Evolutionary conservation across 2,113 vertebrate genomes (phyloP), one percentile per base, ranked within the genome.

Genomic region (Catharus minimus): DNA sequence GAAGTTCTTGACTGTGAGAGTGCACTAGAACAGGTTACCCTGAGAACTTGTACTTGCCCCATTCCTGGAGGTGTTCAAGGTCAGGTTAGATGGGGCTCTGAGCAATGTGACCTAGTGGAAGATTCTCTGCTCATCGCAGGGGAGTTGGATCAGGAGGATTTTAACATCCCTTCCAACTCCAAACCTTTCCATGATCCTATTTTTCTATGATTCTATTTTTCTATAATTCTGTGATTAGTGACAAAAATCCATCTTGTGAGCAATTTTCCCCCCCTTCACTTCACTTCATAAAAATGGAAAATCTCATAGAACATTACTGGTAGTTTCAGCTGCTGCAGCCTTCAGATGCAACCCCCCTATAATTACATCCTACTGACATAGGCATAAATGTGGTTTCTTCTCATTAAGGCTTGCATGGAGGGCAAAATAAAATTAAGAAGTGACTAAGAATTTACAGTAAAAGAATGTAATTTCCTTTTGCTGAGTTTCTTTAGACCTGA

Each of bases 381-480:
- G 73, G 27, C 73, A 93, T 75, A 65, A 82, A 90, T 53, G 81
- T 3, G 10, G 46, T 75, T 90, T 92, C 65, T 93, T 28, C 77
- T 94, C 4, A 12, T 90, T 95, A 65, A 81, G 66, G 21, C 41
- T 79, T 82, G 44, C 33, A 85, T 0, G 3, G 81, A 88, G 43
- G 83, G 66, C 46, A 93, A 94, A 94, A 92, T 81, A 94, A 89
- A 84, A 92, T 76, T 75, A 82, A 84, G 65, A 93, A 38, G 62
- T 82, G 88, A 92, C 69, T 95, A 86, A 90, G 81, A 90, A 79
- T 76, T 86, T 84, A 86, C 6, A 1, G 81, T 82, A 87, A 79
- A 90, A 90, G n/a, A 60, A 84, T 36, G 33, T 27, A 14, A 76
- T 90, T 86, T 92, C 62, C 57, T 84, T 86, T 50, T 58, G 36